Conservation (phyloP, 2,797 vertebrate species). For the Eulemur albifrons region DNA sequence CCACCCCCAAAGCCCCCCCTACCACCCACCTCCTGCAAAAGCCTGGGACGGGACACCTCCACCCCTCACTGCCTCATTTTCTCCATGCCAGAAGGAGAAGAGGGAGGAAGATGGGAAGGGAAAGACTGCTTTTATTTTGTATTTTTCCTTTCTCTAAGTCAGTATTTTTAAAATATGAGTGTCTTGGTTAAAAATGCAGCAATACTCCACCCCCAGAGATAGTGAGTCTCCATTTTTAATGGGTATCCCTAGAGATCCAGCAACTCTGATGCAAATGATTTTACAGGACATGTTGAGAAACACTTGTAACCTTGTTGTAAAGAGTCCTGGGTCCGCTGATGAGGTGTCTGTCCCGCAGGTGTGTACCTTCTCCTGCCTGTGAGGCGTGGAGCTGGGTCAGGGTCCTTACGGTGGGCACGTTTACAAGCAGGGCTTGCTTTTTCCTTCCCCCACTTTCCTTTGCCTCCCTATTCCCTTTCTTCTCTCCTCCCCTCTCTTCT, state of each 20-base stretch:
- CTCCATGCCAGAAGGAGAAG: neutral
- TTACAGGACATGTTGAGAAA: rapidly evolving
- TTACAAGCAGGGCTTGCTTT: neutral
- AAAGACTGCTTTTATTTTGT: neutral
- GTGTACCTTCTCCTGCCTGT: rapidly evolving
- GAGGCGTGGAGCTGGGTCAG: neutral
- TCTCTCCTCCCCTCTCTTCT: neutral
- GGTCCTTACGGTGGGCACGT: too few species aligned
- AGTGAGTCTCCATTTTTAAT: neutral
- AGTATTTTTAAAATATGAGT: neutral
- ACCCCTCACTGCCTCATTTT: neutral
- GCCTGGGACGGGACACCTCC: rapidly evolving
- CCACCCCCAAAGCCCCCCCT: rapidly evolving
- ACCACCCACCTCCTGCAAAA: neutral
- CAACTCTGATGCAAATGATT: neutral
- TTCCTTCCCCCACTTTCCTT: neutral
- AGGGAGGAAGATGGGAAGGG: neutral
- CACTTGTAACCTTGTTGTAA: rapidly evolving
- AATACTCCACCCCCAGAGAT: rapidly evolving
- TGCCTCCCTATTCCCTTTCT: neutral
- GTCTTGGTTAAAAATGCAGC: neutral
- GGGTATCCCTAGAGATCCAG: neutral
- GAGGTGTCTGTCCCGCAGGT: neutral
- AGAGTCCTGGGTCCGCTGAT: rapidly evolving
- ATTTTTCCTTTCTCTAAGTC: neutral